These are phyloP conservation scores for Tuta absoluta DNA, from an alignment of 2,888 invertebrate genomes.

Conservation along the genomic window DNA sequence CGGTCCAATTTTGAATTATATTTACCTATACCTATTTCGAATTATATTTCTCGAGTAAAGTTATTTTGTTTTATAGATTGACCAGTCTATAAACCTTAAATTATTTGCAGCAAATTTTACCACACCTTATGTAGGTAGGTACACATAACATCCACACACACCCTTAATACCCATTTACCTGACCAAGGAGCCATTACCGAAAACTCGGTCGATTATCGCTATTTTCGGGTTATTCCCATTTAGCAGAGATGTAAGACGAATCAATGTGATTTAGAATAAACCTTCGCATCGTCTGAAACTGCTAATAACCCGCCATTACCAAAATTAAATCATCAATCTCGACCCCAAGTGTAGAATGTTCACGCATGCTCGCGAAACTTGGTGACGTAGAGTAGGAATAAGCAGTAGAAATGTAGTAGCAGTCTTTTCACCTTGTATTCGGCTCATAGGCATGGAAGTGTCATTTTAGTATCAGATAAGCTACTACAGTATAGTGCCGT, in stretches of 20 bases:
- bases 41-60: no score
- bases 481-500: no score
- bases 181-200: conserved; percentile 1
- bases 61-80: no score
- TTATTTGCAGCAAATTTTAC: background rate
- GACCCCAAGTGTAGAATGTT: conserved; percentile 39
- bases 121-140: background rate
- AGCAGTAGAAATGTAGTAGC: background rate
- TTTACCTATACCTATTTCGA: no score
- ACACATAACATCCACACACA: background rate
- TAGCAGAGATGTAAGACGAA: conserved; percentile 5
- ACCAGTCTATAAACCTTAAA: no score
- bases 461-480: no score
- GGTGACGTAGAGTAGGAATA: background rate
- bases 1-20: no score
- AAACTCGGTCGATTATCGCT: background rate
- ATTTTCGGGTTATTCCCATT: background rate
- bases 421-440: background rate
- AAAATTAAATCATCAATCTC: conserved; percentile 64
- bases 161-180: background rate
- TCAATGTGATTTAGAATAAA: conserved; percentile 23
- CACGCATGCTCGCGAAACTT: conserved; percentile 34
- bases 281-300: conserved; percentile 37
- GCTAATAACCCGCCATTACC: conserved; percentile 60
- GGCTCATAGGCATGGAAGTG: background rate